Base-by-base conservation (phyloP, 2,888 invertebrate species). In the Tinea trinotella region DNA sequence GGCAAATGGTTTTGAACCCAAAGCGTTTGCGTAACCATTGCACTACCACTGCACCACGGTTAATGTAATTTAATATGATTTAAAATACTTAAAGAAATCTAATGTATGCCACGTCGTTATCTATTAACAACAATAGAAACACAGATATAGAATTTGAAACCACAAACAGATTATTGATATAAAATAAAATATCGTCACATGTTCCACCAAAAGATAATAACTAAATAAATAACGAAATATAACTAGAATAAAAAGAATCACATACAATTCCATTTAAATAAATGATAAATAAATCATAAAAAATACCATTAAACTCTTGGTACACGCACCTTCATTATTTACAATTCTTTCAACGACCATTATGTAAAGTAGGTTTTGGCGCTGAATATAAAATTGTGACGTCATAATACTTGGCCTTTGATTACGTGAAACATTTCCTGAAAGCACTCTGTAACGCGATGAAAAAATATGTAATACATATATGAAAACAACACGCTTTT, bases 241-340 rank as follows among this genome's bases (percentile, higher is more conserved):
- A 30, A 30, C 30, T n/a, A 10, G 30, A 30, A 30, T 30, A 30
- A 30, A 30, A 30, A 7, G 30, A 7, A 30, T 30, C 30, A 30
- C 30, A 30, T 30, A 30, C 30, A 30, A 40, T 40, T 40, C 13
- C 1, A 13, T 40, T 40, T 40, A 13, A 40, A 40, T 40, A 40
- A 40, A 40, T 15, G 40, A 40, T 40, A 40, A 40, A 40, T 40
- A 40, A 40, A 40, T 40, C 13, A 40, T 40, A 40, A 40, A 40
- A 40, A 40, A 40, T 2, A 13, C 40, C 40, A 40, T 40, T 40
- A 40, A 40, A 40, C 40, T 40, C 40, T 40, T 40, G 40, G 40
- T 40, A 40, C 40, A 40, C 40, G 40, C 40, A 40, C 40, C 40
- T 30, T 40, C 40, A 40, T 40, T 40, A 40, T 40, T 40, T 40